Evolutionary conservation across 2,888 invertebrate species (phyloP), one percentile per base, ranked within the genome.

Genomic region (Eupithecia subfuscata): DNA sequence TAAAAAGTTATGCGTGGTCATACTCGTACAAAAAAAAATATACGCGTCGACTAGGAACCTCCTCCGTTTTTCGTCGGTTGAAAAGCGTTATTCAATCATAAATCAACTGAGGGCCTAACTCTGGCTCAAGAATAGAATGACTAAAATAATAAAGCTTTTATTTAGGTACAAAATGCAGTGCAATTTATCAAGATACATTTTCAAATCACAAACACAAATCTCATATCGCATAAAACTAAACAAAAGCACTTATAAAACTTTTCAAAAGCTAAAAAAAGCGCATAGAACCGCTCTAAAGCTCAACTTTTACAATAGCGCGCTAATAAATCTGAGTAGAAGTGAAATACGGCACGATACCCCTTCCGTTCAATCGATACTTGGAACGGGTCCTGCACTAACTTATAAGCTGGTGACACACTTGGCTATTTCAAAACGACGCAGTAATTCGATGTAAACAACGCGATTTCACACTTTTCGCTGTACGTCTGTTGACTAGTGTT

Each of bases 351-450:
- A 18, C 63, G 60, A 73, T 64, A 48, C 68, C 71, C 40, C 77
- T 64, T 60, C 22, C 60, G 64, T 52, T 43, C 68, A 76, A 79
- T 78, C 80, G 74, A 80, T 79, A 79, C 69, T 79, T 75, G 74
- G 76, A 73, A 75, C 69, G 60, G 73, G 69, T 74, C 71, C 45
- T 75, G 52, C 56, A 70, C 71, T 63, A 68, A 63, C 71, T 64
- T 72, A 56, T 70, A 75, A 70, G 72, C 70, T 43, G 56, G 30
- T 9, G 69, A 52, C 43, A 70, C 75, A 75, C 48, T 22, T 64
- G 18, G 30, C 64, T 64, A 34, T 34, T 64, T 34, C 16, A 45
- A 43, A 67, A 67, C 67, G 12, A 67, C 30, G 25, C 34, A 64
- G 34, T 64, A 12, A 14, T 56, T 22, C 56, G 5, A 0, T 22